phyloP scores from a whole-genome alignment of 2,113 vertebrate genomes.

The Melanostigma gelatinosum region DNA sequence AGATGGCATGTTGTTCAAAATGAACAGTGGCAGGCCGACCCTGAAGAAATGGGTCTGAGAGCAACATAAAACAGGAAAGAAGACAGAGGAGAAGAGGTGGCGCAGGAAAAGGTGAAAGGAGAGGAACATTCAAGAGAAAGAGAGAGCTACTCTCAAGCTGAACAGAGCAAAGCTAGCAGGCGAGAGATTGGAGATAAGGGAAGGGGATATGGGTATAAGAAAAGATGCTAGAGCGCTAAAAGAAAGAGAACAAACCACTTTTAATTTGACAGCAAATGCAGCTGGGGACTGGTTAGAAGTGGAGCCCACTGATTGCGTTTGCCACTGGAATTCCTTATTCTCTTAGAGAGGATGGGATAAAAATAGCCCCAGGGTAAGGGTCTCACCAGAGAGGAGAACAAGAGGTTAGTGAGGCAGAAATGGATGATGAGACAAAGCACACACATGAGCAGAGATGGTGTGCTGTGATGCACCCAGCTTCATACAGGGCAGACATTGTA shows the following conservation, averaged over 20 bases:
- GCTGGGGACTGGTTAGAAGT: slow-evolving; percentile 66
- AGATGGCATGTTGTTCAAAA: slow-evolving; percentile 64
- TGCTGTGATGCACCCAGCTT: slow-evolving; percentile 11
- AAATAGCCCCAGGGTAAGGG: slow-evolving; percentile 77
- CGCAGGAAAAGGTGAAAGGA: not conserved
- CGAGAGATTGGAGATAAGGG: not conserved
- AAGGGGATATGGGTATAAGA: not conserved
- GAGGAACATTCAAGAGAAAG: not conserved
- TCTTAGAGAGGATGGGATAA: slow-evolving; percentile 74
- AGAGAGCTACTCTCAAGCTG: not conserved
- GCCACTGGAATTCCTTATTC: slow-evolving; percentile 82
- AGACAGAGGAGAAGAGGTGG: not conserved
- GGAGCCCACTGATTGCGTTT: slow-evolving; percentile 74
- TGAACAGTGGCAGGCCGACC: slow-evolving; percentile 61
- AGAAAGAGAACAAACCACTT: slow-evolving; percentile 66
- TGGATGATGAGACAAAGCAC: slow-evolving; percentile 64
- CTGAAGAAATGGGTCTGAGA: slow-evolving; percentile 54
- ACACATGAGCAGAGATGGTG: slow-evolving; percentile 53
- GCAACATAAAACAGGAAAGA: slow-evolving; percentile 60
- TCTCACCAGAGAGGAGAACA: slow-evolving; percentile 70
- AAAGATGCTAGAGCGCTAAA: slow-evolving; percentile 43
- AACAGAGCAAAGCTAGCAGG: slow-evolving; percentile 6
- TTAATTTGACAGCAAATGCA: slow-evolving; percentile 77
- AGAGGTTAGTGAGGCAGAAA: slow-evolving; percentile 70
- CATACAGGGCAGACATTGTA: not conserved